Evolutionary conservation across 2,113 vertebrate species (phyloP), one percentile per base, ranked within the genome.

Genomic region (Rhodinocichla rosea): DNA sequence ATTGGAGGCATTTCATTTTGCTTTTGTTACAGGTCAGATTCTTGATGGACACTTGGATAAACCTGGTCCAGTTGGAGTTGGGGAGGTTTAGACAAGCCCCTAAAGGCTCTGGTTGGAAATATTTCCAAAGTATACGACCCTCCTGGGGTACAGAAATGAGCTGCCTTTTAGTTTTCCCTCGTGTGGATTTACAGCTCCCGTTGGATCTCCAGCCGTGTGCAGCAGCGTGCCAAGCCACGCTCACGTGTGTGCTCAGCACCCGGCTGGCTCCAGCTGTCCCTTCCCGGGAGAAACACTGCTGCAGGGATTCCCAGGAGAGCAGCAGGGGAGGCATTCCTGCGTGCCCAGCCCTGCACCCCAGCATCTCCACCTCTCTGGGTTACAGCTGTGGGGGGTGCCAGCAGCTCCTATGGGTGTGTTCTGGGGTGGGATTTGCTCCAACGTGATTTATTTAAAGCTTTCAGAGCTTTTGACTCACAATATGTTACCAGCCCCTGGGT

Each of bases 261-360:
- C 0, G 3, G 24, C 44, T 0, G 5, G 39, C 65, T 63, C 87
- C 13, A 8, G 40, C 45, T 2, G 0, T n/a, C 71, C 32, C 70
- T 33, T 55, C 32, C 32, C 0, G 0, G n/a, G 40, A 69, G 23
- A 32, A 64, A 33, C 0, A 3, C 32, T 2, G 2, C 42, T 40
- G 59, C 55, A 53, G 42, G 68, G n/a, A 39, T 42, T 42, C 59
- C 30, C 64, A 45, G 50, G 64, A 68, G 50, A 74, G 45, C 1
- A 3, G 39, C 57, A 57, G 23, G 15, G 40, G 15, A 71, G 33
- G 44, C n/a, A 50, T 9, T 0, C 4, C 45, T 1, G 1, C 4
- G 3, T 9, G 24, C 24, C 1, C 9, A 87, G 74, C 37, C 57
- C 68, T 7, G 2, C 0, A 0, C 32, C 18, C 44, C 1, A 0